Conservation (phyloP, 1,140 invertebrate genomes). For the Papilio aristodemus region DNA sequence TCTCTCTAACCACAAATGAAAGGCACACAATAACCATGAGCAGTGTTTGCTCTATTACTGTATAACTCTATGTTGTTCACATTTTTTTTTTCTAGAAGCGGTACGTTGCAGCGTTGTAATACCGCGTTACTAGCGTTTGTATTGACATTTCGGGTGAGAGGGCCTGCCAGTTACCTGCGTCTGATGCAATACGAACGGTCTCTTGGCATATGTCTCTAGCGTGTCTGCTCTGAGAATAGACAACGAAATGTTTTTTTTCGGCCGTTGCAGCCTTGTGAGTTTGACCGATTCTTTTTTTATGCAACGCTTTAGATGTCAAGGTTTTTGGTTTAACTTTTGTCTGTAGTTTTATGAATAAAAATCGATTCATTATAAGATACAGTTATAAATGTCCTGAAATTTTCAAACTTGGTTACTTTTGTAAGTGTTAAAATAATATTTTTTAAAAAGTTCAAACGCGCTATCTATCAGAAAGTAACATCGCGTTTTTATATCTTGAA, state of each 20-base stretch:
- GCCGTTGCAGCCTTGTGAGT: neutral
- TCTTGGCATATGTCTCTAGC: slow-evolving; percentile 21
- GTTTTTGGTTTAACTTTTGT: neutral
- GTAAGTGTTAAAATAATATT: too few relatives aligned
- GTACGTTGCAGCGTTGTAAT: neutral
- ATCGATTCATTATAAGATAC: too few relatives aligned
- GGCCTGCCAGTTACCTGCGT: slow-evolving; percentile 23
- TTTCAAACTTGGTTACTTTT: too few relatives aligned
- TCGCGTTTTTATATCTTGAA: too few relatives aligned
- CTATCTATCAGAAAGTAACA: too few relatives aligned
- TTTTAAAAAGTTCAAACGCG: too few relatives aligned
- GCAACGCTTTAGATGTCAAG: slow-evolving; percentile 1
- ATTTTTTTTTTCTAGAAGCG: slow-evolving; percentile 4
- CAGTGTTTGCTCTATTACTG: too few relatives aligned
- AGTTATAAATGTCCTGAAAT: too few relatives aligned
- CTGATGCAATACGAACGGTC: slow-evolving; percentile 18
- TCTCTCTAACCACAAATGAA: too few relatives aligned
- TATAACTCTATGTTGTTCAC: neutral
- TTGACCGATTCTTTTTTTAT: slow-evolving; percentile 11
- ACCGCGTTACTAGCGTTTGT: neutral
- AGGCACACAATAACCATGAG: too few relatives aligned
- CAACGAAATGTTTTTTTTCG: neutral
- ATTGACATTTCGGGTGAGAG: slow-evolving; percentile 29
- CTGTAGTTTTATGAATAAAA: neutral
- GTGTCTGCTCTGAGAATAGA: slow-evolving; percentile 23